Conservation (phyloP, 2,797 vertebrate genomes). For the Lophotriccus pileatus region DNA sequence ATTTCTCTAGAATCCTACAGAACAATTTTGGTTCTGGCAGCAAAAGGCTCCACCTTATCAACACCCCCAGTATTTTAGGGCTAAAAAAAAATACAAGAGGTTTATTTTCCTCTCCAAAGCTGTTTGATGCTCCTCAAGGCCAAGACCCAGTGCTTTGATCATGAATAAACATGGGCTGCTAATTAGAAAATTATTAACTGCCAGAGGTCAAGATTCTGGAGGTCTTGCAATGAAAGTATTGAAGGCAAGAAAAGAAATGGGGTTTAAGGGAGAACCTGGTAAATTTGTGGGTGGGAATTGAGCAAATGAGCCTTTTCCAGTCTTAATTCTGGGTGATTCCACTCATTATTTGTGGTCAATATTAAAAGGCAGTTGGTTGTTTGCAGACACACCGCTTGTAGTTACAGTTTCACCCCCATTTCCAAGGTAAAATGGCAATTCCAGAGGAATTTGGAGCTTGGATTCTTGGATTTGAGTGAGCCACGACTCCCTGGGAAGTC, state of each 20-base stretch:
- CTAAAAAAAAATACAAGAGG: not conserved
- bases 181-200: not conserved
- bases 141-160: not conserved
- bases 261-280: not conserved
- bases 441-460: not conserved
- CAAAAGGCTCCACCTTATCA: no score
- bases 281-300: not conserved
- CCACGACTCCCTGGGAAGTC: accelerated
- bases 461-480: not conserved
- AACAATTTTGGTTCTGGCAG: no score
- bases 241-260: not conserved
- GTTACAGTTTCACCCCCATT: not conserved
- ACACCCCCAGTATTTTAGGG: no score
- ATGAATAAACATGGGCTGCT: not conserved
- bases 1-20: no score
- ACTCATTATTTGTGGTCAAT: not conserved
- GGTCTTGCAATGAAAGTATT: not conserved
- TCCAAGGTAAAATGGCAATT: not conserved
- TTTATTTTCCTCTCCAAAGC: not conserved
- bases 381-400: not conserved
- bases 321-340: not conserved
- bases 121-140: not conserved
- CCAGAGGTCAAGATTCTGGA: not conserved
- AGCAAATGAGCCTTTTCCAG: not conserved
- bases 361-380: accelerated